Base-by-base conservation (phyloP, 1,140 invertebrate genomes). In the Listronotus oregonensis region DNA sequence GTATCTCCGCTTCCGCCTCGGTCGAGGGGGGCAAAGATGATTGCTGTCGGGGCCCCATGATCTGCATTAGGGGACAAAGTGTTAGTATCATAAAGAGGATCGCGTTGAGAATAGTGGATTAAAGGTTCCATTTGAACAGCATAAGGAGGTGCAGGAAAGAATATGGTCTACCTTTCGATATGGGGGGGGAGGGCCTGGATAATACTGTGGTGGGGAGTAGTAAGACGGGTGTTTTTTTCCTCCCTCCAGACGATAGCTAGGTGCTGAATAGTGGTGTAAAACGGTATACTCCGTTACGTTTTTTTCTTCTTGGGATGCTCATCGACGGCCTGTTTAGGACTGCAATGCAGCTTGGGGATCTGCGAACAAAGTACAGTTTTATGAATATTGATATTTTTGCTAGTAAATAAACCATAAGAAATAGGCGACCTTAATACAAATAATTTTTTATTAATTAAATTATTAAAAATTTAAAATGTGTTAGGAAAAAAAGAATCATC, bases 61-160 rank as follows among this genome's bases (percentile, higher is more conserved):
- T 77, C 83, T 80, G 69, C 81, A 81, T 71, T 79, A 79, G 73
- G 79, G 81, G 43, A 80, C 74, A 67, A 76, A 70, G 61, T 82
- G 79, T 69, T 83, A 0, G 84, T 82, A 75, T 88, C 87, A 71
- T 90, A 90, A 0, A 90, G 77, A 2, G 90, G 90, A 79, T 91
- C 90, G 71, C 87, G 82, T 71, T 90, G 89, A 0, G 90, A 91
- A 69, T 91, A 91, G 64, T 90, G 88, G 3, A 90, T 86, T 21
- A 90, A 82, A 4, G 90, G 89, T 76, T 91, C 89, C 89, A 91
- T 90, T 75, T 89, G 88, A 0, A 91, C 89, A 0, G 89, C 89
- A 71, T 91, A 91, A 0, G 89, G 86, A 14, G 89, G 89, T 52
- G 81, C 75, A 64, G 79, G 80, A 34, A 74, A 37, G 79, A 69